phyloP scores from a whole-genome alignment of 2,888 invertebrate genomes.

The Pherbina coryleti region DNA sequence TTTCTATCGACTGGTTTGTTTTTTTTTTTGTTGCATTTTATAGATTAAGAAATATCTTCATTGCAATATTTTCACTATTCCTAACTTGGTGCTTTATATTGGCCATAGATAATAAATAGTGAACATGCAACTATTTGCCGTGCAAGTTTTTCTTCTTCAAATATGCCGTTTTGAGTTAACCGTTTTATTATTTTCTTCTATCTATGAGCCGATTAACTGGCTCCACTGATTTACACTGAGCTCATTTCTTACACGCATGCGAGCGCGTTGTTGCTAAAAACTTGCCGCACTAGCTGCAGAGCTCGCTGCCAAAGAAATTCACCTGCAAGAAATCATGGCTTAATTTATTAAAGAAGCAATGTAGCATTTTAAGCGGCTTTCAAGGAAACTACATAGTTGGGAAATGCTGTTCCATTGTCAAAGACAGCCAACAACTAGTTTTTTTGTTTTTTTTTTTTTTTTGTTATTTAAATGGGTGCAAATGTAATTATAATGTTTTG shows the following conservation, averaged over 20 bases:
- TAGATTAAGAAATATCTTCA: not conserved
- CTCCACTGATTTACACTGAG: conserved; percentile 8
- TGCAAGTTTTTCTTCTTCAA: not conserved
- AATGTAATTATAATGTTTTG: too few relatives aligned
- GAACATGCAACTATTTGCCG: not conserved
- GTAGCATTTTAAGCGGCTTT: not conserved
- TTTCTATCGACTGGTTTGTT: too few relatives aligned
- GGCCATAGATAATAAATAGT: not conserved
- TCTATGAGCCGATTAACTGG: conserved; percentile 2
- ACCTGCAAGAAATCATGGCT: not conserved
- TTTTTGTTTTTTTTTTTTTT: too few relatives aligned
- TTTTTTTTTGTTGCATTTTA: not conserved
- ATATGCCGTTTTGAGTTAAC: not conserved
- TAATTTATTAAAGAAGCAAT: not conserved
- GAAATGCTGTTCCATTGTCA: too few relatives aligned
- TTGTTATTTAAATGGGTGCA: too few relatives aligned
- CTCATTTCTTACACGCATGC: conserved; percentile 14
- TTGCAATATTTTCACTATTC: not conserved
- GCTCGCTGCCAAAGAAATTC: not conserved
- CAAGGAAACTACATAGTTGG: not conserved
- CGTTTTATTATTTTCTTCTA: not conserved
- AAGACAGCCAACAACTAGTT: too few relatives aligned
- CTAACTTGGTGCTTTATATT: not conserved
- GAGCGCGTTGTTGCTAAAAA: not conserved
- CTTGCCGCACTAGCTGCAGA: not conserved